Evolutionary conservation across 2,888 invertebrate genomes (phyloP), one percentile per base, ranked within the genome.

Genomic region (Philopedon plagiatum): DNA sequence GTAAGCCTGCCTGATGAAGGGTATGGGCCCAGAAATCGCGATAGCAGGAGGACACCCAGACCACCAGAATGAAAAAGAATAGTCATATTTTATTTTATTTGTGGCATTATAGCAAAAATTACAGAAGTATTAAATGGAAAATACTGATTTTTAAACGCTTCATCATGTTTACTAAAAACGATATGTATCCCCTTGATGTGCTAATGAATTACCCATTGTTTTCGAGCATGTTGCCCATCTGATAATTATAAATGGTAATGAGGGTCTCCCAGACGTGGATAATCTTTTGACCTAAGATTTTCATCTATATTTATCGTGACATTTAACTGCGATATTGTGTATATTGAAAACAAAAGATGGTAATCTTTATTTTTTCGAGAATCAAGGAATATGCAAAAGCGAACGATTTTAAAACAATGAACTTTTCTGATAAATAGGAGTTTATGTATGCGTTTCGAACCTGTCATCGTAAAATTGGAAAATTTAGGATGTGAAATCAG

Each of bases 221-320:
- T 63, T 69, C 69, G 54, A 60, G 32, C 61, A 32, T 29, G 62
- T 68, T 13, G 21, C 61, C 68, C 37, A 41, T 54, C 37, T 56
- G n/a, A n/a, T n/a, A 68, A 68, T 68, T 68, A 68, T 41, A 68
- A 68, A 68, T 68, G 68, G 51, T 41, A 68, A 68, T 68, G 8
- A 37, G 32, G 32, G 68, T 54, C 57, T 61, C 54, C 61, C 68
- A 68, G 54, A 54, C 62, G 61, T 41, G 39, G 54, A 62, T 62
- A 56, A 51, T 68, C 56, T 56, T 61, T 68, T 68, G 68, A 68
- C 68, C 68, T 56, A 26, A 62, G 56, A 62, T 61, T 68, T 54
- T 61, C 68, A 62, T 62, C 61, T 61, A 62, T 62, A 62, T 68
- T 68, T 49, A 51, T 56, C 56, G 32, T 44, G 49, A 41, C 68